These are phyloP conservation scores for Chrysaora quinquecirrha DNA, from an alignment of 30 jellyfish, hydroid and myxozoan species.

Conservation along the genomic window DNA sequence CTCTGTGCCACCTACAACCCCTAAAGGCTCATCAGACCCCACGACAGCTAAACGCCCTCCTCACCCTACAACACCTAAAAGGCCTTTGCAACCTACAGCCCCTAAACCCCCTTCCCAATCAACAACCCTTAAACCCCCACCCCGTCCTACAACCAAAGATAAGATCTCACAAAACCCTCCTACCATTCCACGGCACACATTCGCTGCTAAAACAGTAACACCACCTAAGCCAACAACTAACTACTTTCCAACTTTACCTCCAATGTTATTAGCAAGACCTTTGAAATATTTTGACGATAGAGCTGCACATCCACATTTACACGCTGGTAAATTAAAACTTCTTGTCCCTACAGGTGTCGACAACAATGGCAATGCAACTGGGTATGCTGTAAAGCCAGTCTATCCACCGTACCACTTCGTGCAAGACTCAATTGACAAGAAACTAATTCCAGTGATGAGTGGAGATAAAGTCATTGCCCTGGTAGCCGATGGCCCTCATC, in stretches of 20 bases:
- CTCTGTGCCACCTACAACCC: no score
- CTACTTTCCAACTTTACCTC: constrained; percentile 58
- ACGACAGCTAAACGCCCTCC: no score
- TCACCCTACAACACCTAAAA: no score
- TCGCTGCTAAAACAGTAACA: constrained; percentile 3
- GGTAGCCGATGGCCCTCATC: constrained; percentile 62
- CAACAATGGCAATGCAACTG: constrained; percentile 28
- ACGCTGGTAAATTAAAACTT: constrained; percentile 91
- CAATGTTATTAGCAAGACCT: constrained; percentile 86
- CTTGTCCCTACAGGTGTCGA: constrained; percentile 79
- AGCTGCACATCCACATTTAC: constrained; percentile 74
- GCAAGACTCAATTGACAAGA: constrained; percentile 22
- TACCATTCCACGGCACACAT: background rate
- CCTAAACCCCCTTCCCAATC: no score
- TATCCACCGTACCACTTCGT: constrained; percentile 64
- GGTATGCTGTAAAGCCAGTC: constrained; percentile 42
- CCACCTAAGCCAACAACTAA: constrained; percentile 28
- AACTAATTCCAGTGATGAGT: constrained; percentile 77
- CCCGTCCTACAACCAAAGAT: no score
- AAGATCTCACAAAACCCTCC: no score
- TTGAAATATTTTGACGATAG: constrained; percentile 69
- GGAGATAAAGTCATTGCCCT: constrained; percentile 72
- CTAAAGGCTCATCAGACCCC: no score
- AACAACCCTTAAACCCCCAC: no score
- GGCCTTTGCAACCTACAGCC: no score